Base-by-base conservation (phyloP, 2,113 vertebrate species). In the Pungitius pungitius region DNA sequence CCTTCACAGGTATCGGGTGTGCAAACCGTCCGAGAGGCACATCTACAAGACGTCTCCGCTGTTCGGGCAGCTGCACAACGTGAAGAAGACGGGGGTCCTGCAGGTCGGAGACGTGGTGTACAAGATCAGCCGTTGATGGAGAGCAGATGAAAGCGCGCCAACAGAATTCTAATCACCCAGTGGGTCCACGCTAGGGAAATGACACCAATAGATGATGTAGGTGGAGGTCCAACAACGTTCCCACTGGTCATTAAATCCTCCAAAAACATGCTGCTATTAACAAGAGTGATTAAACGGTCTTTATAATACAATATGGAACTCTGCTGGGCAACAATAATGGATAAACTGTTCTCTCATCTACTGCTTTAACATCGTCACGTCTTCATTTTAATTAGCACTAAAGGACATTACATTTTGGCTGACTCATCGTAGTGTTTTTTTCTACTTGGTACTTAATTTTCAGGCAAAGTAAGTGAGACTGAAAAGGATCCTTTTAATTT, bases 21-120 rank as follows among this genome's bases (percentile, higher is more conserved):
- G 95, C 80, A 89, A 96, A 22, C 94, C 94, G 0, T 90, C 93
- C 0, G 92, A 97, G 84, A 92, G 74, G 72, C 92, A 95, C 60
- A 69, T 94, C 3, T 94, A 95, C 54, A 95, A 96, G 68, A 78
- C 90, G 0, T 63, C 87, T 13, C 97, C 96, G 18, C 74, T 96
- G 77, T 95, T 97, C 69, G 96, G 97, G 42, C 96, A 94, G 37
- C 91, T 95, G 89, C 95, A 93, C 83, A 92, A 67, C 0, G 84
- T 96, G 84, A 90, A 94, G 90, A 93, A 89, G 89, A 92, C 89
- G 2, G 97, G 96, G 39, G 82, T 69, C 0, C 60, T 98, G 80
- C 91, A 85, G 83, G 92, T 97, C 80, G 96, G 96, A 57, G 95
- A 98, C 56, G 91, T 93, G 0, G 96, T 98, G 51, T 97, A 95